Evolutionary conservation across 2,113 vertebrate genomes (phyloP).

Genomic region (Oxyura jamaicensis): DNA sequence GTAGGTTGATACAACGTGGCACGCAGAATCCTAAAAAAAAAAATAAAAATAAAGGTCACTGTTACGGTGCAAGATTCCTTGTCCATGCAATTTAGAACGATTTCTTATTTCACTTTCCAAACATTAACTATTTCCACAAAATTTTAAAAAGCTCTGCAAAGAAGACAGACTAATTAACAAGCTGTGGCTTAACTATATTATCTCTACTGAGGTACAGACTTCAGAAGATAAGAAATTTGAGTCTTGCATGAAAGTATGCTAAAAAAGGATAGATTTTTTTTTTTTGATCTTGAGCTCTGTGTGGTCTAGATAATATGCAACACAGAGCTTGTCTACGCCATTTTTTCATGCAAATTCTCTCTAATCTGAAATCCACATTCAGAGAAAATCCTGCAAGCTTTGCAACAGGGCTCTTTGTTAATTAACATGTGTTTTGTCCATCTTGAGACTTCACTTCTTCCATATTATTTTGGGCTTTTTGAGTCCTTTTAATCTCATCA

Average conservation of each 20-base stretch:
- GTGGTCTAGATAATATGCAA: slow-evolving; percentile 14
- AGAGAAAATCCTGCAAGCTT: slow-evolving; percentile 42
- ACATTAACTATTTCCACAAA: not conserved
- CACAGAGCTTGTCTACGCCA: not conserved
- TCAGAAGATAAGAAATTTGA: not conserved
- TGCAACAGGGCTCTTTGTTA: slow-evolving; percentile 7
- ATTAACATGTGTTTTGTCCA: slow-evolving; percentile 34
- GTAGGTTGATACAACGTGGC: slow-evolving; percentile 86
- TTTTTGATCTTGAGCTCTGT: not conserved
- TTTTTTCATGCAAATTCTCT: slow-evolving; percentile 3
- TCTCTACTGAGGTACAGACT: not conserved
- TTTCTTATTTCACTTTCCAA: not conserved
- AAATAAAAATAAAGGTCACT: not conserved
- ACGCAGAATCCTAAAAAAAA: slow-evolving; percentile 87
- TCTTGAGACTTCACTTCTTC: slow-evolving; percentile 2
- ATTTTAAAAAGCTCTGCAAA: not conserved
- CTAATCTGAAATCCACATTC: slow-evolving; percentile 41
- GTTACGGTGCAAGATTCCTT: not conserved
- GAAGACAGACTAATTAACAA: not conserved
- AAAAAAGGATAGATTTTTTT: not conserved
- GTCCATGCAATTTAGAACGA: not conserved
- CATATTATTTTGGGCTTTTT: not conserved
- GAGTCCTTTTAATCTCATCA: slow-evolving; percentile 29
- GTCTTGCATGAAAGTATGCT: not conserved
- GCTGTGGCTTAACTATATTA: not conserved